A percentile compares a stretch with the other conserved stretches of the same genome.
Evolutionary conservation across 2,888 invertebrate species (phyloP).

Genomic region (Ormyrus rosae): DNA sequence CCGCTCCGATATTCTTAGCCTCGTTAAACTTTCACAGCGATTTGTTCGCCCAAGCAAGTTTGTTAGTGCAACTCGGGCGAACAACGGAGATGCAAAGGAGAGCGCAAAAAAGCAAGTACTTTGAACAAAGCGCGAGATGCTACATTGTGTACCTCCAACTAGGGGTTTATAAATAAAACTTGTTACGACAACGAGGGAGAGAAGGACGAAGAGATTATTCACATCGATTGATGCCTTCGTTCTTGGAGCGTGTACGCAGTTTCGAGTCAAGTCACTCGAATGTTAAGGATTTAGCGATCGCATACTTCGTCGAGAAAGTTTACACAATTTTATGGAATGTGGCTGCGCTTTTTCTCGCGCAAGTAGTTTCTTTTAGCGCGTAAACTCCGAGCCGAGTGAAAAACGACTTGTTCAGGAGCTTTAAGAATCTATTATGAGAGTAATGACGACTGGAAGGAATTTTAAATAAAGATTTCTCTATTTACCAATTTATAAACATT

Average conservation of each 20-base stretch:
- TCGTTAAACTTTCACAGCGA: conserved; percentile 58
- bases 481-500: too few species aligned
- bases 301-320: neutral
- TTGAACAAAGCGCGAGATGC: conserved; percentile 17
- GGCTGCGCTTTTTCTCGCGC: neutral
- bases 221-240: conserved; percentile 52
- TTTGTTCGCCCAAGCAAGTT: conserved; percentile 48
- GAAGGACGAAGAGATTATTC: conserved; percentile 39
- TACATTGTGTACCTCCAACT: conserved; percentile 9
- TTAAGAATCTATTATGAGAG: too few species aligned
- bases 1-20: conserved; percentile 54
- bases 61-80: conserved; percentile 24
- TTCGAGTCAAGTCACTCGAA: neutral
- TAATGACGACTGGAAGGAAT: too few species aligned
- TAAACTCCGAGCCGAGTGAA: neutral
- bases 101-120: conserved; percentile 4
- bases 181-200: neutral
- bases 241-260: neutral
- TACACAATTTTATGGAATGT: neutral
- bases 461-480: too few species aligned
- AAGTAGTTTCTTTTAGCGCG: neutral
- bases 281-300: conserved; percentile 9
- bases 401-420: too few species aligned
- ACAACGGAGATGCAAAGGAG: conserved; percentile 11
- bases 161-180: conserved; percentile 49